phyloP scores from a whole-genome alignment of 2,888 invertebrate genomes.

The Dryadula phaetusa region DNA sequence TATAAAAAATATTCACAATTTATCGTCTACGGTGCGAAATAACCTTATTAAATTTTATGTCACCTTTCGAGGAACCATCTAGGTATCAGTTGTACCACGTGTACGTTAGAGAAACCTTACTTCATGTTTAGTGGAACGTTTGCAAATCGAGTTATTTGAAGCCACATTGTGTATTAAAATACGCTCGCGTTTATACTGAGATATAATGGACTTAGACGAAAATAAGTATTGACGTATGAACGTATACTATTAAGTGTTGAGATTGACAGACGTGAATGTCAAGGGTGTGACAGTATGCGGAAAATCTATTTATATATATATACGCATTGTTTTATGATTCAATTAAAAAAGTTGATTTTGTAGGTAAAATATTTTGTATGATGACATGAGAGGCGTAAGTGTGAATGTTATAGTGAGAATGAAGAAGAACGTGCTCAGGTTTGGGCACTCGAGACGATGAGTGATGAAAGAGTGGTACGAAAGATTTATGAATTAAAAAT shows the following conservation, averaged over 20 bases:
- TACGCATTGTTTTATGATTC: background rate
- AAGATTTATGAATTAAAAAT: no score
- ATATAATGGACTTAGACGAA: constrained; percentile 37
- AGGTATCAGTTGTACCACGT: constrained; percentile 32
- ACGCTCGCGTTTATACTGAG: constrained; percentile 34
- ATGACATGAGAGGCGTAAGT: no score
- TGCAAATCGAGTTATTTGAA: constrained; percentile 77
- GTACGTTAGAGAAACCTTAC: constrained; percentile 67
- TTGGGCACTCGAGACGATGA: no score
- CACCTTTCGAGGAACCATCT: constrained; percentile 2
- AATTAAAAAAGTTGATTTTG: no score
- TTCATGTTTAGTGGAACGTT: constrained; percentile 60
- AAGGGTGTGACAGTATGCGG: constrained; percentile 13
- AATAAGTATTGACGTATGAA: constrained; percentile 38
- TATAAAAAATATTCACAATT: no score
- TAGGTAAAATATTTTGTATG: no score
- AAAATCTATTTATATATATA: constrained; percentile 7
- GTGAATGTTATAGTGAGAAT: no score
- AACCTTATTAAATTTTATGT: background rate
- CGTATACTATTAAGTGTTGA: constrained; percentile 22
- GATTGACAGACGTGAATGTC: constrained; percentile 32
- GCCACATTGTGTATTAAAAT: constrained; percentile 65
- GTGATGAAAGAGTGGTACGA: no score
- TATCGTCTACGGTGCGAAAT: no score
- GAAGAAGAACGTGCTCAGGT: no score